These are phyloP conservation scores for Hypocryptadius cinnamomeus DNA, from an alignment of 2,113 vertebrate species.

Conservation along the genomic window DNA sequence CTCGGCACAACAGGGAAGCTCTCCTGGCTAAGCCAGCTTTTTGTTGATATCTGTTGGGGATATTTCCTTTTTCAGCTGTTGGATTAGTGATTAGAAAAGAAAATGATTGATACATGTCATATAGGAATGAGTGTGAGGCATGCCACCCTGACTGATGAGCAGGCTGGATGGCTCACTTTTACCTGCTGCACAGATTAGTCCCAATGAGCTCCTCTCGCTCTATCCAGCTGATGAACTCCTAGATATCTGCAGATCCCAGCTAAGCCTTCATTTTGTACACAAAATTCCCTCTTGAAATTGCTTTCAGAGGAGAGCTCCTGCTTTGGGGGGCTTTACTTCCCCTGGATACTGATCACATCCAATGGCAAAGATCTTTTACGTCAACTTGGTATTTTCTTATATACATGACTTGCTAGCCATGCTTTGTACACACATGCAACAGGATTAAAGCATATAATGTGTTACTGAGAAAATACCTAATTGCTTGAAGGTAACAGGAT, in stretches of 20 bases:
- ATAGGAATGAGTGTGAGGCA: neutral
- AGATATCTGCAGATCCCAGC: neutral
- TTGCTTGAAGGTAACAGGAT: conserved; percentile 20
- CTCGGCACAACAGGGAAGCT: neutral
- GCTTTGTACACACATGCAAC: neutral
- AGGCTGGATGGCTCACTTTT: neutral
- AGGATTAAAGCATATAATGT: neutral
- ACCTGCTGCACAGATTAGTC: neutral
- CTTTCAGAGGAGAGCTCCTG: neutral
- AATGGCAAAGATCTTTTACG: neutral
- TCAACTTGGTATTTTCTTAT: neutral
- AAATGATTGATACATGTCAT: neutral
- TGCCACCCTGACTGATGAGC: neutral
- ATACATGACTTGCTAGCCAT: neutral
- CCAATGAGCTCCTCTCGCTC: fast-evolving
- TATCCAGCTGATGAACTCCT: neutral
- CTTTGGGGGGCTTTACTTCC: neutral
- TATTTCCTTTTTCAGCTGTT: neutral
- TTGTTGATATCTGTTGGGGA: neutral
- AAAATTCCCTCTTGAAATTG: neutral
- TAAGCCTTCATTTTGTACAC: neutral
- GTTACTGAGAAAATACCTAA: neutral
- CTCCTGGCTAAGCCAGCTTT: conserved; percentile 2
- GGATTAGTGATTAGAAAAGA: neutral
- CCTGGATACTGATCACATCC: neutral